Base-by-base conservation (phyloP, 1,140 invertebrate genomes). In the Pygmarrhopalites habei region DNA sequence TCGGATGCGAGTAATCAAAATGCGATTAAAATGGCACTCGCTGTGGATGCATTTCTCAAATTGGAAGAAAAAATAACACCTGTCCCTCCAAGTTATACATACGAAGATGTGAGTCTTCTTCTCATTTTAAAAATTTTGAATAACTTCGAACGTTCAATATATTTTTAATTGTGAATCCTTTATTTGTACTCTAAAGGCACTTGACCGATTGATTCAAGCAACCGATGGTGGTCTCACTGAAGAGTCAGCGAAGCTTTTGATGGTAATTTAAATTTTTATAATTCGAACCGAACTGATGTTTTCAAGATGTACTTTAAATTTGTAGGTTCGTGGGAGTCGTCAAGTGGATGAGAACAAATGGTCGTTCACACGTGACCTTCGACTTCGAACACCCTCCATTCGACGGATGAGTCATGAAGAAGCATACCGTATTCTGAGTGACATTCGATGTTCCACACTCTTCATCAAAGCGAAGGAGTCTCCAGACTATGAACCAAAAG, bases 41-140 rank as follows among this genome's bases (percentile, higher is more conserved):
- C 56, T 1, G 43, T 68, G 4, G 59, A 64, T 23, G 12, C 25
- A 2, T 62, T 47, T 19, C 30, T 68, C 21, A 30, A 44, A 19
- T 15, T 65, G 4, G 66, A 68, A 39, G 59, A 53, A n/a, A 68
- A 62, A 46, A 55, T 68, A 10, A 32, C 32, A n/a, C 46, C 66
- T 1, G 28, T 52, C 23, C 62, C 62, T 35, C 66, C 66, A 26
- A 49, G 47, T 15, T 63, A 68, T 30, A 32, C 62, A 7, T 68
- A 58, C 30, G 29, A 52, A 4, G 60, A 58, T 39, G n/a, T n/a
- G n/a, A n/a, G n/a, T n/a, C n/a, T n/a, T n/a, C n/a, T n/a, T n/a
- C n/a, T n/a, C n/a, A n/a, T n/a, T n/a, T n/a, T n/a, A n/a, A n/a
- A n/a, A n/a, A n/a, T n/a, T n/a, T n/a, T n/a, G n/a, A n/a, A n/a